These are phyloP conservation scores for Gambelia wislizenii DNA, from an alignment of 2,797 vertebrate species.

Conservation along the genomic window DNA sequence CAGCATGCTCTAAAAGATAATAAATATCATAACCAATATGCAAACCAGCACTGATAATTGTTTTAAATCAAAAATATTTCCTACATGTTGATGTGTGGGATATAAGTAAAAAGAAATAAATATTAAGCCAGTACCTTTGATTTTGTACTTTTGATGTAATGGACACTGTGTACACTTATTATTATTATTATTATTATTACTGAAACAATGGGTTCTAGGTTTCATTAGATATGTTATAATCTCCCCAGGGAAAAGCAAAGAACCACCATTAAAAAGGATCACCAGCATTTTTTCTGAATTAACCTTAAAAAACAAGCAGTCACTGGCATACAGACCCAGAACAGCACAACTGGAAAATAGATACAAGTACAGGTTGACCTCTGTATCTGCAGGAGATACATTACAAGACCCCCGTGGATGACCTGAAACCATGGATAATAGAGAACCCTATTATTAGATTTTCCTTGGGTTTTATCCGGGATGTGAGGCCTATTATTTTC, in stretches of 20 bases:
- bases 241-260: neutral
- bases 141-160: neutral
- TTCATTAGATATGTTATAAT: neutral
- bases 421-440: too few species aligned
- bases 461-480: too few species aligned
- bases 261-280: too few species aligned
- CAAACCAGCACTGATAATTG: neutral
- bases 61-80: neutral
- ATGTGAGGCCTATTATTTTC: too few species aligned
- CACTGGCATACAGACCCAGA: too few species aligned
- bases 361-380: too few species aligned
- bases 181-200: neutral
- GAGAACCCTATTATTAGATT: too few species aligned
- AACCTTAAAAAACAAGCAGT: neutral
- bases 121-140: neutral
- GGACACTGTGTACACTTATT: neutral
- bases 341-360: neutral
- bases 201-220: neutral
- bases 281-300: neutral
- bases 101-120: neutral
- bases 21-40: too few species aligned
- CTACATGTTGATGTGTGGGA: neutral
- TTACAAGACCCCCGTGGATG: too few species aligned
- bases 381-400: too few species aligned
- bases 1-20: neutral